Base-by-base conservation (phyloP, 1,140 invertebrate genomes). In the Phymastichus coffea region DNA sequence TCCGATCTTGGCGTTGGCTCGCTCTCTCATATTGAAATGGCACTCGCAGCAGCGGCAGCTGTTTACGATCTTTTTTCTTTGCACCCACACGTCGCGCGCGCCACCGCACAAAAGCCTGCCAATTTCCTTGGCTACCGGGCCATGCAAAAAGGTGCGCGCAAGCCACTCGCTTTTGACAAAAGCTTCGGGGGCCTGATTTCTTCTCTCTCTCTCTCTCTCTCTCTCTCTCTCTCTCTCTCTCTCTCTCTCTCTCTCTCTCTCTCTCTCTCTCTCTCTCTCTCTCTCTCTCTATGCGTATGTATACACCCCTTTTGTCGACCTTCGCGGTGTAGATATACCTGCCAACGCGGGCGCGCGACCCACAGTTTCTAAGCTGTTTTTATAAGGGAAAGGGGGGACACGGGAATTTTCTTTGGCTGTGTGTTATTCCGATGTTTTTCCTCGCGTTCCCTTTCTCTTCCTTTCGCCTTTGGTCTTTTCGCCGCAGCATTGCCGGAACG, bases 21-120 rank as follows among this genome's bases (percentile, higher is more conserved):
- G n/a, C 26, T 26, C 25, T 20, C 51, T 33, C 63, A 70, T 70
- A 70, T 71, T 71, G 69, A 72, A 72, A 68, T 72, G 65, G 65
- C 69, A 71, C 61, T 70, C 65, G 66, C 70, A n/a, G n/a, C n/a
- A n/a, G n/a, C n/a, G n/a, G n/a, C n/a, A 71, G 70, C 69, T 72
- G 70, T 70, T 71, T 72, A 71, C 53, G 22, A 6, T 43, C 28
- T 47, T 38, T 28, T 47, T 14, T 58, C 37, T 59, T 43, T 25
- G 59, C 28, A 37, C 44, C 53, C 44, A 56, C 57, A 46, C 63
- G 54, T 52, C n/a, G n/a, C n/a, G n/a, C n/a, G n/a, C n/a, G n/a
- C n/a, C n/a, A n/a, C n/a, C n/a, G n/a, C n/a, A n/a, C n/a, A n/a
- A n/a, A n/a, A n/a, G n/a, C n/a, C 63, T 65, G 64, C 66, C 67